These are phyloP conservation scores for Pseudopleuronectes americanus DNA, from an alignment of 2,797 vertebrate species.

Conservation along the genomic window DNA sequence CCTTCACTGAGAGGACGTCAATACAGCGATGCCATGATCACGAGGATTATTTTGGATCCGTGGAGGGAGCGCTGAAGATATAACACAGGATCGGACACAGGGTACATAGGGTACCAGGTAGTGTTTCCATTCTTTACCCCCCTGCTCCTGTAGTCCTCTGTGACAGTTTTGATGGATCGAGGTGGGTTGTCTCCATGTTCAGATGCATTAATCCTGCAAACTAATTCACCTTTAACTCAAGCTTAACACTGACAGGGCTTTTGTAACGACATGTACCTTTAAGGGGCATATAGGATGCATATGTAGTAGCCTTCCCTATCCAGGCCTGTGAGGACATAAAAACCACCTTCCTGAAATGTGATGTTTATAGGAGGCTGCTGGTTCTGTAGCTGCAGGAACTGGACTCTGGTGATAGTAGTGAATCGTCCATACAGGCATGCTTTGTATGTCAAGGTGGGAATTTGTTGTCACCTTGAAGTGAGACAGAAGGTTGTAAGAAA, in stretches of 20 bases:
- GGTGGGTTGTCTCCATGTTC: conserved; percentile 20
- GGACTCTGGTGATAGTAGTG: not conserved
- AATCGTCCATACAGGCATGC: not conserved
- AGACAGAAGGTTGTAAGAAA: conserved; percentile 19
- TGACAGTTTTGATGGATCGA: conserved; percentile 18
- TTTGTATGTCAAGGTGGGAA: not conserved
- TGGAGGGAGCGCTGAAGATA: conserved; percentile 69
- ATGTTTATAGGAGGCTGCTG: conserved; percentile 28
- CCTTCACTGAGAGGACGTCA: conserved; percentile 72
- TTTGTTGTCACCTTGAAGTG: conserved; percentile 30
- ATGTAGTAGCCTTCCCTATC: conserved; percentile 7
- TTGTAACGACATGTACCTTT: conserved; percentile 21
- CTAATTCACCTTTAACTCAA: no score
- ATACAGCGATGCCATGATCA: conserved; percentile 74
- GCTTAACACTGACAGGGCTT: conserved; percentile 2
- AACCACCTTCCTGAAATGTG: conserved; percentile 21
- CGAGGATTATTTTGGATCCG: conserved; percentile 73
- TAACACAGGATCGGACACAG: conserved; percentile 67
- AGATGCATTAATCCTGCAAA: not conserved
- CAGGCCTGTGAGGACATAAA: conserved; percentile 48
- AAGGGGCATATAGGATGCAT: conserved; percentile 17
- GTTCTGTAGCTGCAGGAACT: conserved; percentile 20
- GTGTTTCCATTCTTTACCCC: conserved; percentile 21
- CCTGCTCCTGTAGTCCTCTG: conserved; percentile 1
- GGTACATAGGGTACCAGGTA: conserved; percentile 77